These are phyloP conservation scores for Odobenus rosmarus DNA, from an alignment of 2,113 vertebrate genomes.

Conservation along the genomic window DNA sequence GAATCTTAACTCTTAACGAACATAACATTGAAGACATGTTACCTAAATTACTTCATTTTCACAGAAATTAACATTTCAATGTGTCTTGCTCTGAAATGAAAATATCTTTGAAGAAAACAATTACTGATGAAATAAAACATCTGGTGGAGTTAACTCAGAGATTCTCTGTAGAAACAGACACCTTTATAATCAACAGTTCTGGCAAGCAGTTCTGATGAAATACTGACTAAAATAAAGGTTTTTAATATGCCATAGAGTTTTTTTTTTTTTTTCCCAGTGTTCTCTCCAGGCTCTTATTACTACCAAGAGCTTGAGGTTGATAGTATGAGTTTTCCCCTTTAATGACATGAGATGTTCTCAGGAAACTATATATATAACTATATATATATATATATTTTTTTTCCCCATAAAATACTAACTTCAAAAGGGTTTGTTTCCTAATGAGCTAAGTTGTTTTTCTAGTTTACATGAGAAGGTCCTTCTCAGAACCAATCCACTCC, in stretches of 20 bases:
- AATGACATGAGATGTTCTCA: background rate
- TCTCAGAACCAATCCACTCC: background rate
- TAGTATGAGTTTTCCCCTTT: background rate
- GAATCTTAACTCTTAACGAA: conserved; percentile 40
- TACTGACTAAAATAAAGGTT: conserved; percentile 44
- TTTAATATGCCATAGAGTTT: conserved; percentile 58
- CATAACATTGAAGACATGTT: background rate
- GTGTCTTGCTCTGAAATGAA: conserved; percentile 45
- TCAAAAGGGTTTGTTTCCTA: conserved; percentile 44
- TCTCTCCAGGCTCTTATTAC: background rate
- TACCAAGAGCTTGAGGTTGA: background rate
- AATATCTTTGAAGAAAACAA: conserved; percentile 62
- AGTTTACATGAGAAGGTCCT: background rate
- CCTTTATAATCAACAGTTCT: conserved; percentile 48
- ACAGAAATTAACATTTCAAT: conserved; percentile 66
- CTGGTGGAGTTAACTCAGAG: conserved; percentile 36
- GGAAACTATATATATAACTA: background rate
- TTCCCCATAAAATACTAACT: background rate
- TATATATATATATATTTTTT: no score
- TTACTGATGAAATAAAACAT: conserved; percentile 65
- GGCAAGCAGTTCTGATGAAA: conserved; percentile 31
- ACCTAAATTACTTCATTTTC: conserved; percentile 34
- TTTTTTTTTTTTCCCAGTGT: background rate
- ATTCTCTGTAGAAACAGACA: conserved; percentile 48
- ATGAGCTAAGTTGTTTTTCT: background rate